Evolutionary conservation across 2,888 invertebrate genomes (phyloP).

Genomic region (Noctua fimbriata): DNA sequence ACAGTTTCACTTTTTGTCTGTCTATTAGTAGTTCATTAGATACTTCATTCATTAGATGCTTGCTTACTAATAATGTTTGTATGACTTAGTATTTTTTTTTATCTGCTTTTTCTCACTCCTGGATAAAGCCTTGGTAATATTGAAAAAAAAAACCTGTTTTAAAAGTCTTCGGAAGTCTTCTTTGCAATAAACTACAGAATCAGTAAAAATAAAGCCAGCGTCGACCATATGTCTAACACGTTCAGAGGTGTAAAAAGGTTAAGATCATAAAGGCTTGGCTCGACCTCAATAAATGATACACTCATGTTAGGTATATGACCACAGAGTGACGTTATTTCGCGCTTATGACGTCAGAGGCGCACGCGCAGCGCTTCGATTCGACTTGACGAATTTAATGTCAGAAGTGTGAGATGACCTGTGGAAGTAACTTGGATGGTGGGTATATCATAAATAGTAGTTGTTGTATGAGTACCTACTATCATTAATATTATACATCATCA

Average conservation of each 20-base stretch:
- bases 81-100: not conserved
- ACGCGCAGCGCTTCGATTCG: conserved; percentile 34
- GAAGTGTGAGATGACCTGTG: not conserved
- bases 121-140: not conserved
- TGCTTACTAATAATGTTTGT: not conserved
- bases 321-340: conserved; percentile 59
- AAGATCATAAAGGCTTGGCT: conserved; percentile 50
- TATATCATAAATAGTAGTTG: not conserved
- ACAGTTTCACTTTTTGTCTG: not conserved
- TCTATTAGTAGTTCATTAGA: not conserved
- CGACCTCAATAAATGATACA: conserved; percentile 47
- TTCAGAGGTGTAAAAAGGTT: conserved; percentile 55
- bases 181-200: not conserved
- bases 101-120: not conserved
- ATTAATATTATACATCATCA: too few relatives aligned
- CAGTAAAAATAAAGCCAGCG: not conserved
- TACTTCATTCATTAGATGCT: not conserved
- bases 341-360: conserved; percentile 49
- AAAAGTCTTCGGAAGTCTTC: not conserved
- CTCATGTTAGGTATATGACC: conserved; percentile 43
- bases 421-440: not conserved
- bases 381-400: conserved; percentile 46
- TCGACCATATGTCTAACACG: conserved; percentile 15
- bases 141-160: not conserved
- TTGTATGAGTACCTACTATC: not conserved